Percentiles rank a stretch among this genome's conserved stretches.
These are phyloP conservation scores for Dendrolimus houi DNA, from an alignment of 2,888 invertebrate species.

Conservation along the genomic window DNA sequence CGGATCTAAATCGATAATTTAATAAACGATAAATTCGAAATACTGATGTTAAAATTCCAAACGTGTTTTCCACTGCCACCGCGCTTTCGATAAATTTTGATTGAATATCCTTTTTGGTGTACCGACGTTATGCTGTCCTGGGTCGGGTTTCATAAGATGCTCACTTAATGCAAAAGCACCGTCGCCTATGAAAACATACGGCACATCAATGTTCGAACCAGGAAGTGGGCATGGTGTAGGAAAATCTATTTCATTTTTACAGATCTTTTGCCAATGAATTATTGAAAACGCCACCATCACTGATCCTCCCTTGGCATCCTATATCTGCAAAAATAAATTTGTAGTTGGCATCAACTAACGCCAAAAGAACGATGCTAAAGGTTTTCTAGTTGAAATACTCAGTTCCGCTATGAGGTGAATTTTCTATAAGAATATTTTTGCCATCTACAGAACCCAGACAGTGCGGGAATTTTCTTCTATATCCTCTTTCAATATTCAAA, in stretches of 20 bases:
- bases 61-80: slow-evolving; percentile 5
- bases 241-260: slow-evolving; percentile 17
- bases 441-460: slow-evolving; percentile 21
- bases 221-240: no score
- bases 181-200: slow-evolving; percentile 11
- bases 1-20: slow-evolving; percentile 9
- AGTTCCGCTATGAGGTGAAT: slow-evolving; percentile 9
- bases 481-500: slow-evolving; percentile 11
- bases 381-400: no score
- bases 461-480: slow-evolving; percentile 12
- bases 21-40: slow-evolving; percentile 9
- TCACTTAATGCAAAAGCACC: slow-evolving; percentile 8
- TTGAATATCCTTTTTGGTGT: slow-evolving; percentile 11
- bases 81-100: slow-evolving; percentile 3
- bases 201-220: no score
- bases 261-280: slow-evolving; percentile 19
- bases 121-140: slow-evolving; percentile 7
- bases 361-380: slow-evolving; percentile 17
- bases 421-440: slow-evolving; percentile 21
- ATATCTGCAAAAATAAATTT: slow-evolving; percentile 23
- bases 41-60: slow-evolving; percentile 3
- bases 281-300: background rate
- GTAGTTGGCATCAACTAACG: slow-evolving; percentile 26
- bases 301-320: slow-evolving; percentile 21
- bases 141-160: slow-evolving; percentile 10